These are phyloP conservation scores for Ceriagrion tenellum DNA, from an alignment of 2,888 invertebrate genomes.

Conservation along the genomic window DNA sequence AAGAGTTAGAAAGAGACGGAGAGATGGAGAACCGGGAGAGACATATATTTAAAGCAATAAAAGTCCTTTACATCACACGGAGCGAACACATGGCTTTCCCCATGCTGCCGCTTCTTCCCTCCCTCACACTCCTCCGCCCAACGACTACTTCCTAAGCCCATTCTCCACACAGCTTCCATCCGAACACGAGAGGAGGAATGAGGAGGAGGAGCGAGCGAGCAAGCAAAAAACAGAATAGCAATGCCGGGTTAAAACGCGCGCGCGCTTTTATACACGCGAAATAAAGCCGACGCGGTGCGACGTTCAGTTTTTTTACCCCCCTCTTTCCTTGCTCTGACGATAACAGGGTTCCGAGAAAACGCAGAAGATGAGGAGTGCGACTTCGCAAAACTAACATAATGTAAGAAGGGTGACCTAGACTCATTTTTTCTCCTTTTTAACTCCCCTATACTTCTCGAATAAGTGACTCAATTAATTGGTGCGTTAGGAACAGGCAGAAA, in stretches of 20 bases:
- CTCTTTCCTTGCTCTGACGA: not conserved
- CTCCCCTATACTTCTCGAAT: not conserved
- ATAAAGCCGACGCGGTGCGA: not conserved
- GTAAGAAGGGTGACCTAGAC: not conserved
- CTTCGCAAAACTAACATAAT: not conserved
- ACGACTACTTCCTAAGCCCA: not conserved
- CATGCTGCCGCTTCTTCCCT: not conserved
- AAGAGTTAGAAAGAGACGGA: not conserved
- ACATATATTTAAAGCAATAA: not conserved
- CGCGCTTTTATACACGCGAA: not conserved
- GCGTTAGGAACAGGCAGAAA: not conserved
- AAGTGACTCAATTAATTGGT: not conserved
- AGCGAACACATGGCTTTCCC: constrained; percentile 51
- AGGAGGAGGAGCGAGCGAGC: not conserved
- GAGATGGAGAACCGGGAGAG: not conserved
- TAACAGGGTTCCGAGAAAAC: not conserved
- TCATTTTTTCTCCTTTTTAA: not conserved
- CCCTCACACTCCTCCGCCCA: not conserved
- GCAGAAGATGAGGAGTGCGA: not conserved
- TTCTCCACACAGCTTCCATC: not conserved
- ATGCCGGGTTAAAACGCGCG: not conserved
- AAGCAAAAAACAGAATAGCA: constrained; percentile 1
- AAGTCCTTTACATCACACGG: constrained; percentile 33
- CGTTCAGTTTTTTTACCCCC: not conserved
- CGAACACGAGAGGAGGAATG: not conserved